Conservation (phyloP, 2,888 invertebrate genomes). For the Mythimna vitellina region DNA sequence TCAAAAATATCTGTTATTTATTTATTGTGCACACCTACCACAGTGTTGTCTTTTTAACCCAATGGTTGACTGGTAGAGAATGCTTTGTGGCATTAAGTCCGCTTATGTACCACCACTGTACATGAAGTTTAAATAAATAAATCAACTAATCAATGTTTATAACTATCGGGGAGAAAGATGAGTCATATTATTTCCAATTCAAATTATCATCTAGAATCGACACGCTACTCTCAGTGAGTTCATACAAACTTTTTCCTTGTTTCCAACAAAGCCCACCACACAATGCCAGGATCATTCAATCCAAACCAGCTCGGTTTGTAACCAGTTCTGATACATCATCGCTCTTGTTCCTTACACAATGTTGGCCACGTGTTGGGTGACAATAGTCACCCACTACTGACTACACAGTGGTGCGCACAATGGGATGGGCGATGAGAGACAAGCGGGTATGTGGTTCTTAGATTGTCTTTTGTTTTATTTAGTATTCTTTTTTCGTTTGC, state of each 20-base stretch:
- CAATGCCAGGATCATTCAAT: constrained; percentile 58
- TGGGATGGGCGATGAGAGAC: constrained; percentile 18
- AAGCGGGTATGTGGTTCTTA: constrained; percentile 18
- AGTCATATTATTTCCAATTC: not conserved
- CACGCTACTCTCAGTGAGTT: not conserved
- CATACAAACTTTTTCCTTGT: constrained; percentile 6
- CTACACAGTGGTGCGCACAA: constrained; percentile 38
- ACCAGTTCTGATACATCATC: constrained; percentile 59
- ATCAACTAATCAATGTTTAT: no score
- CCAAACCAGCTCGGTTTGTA: constrained; percentile 44
- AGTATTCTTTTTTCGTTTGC: not conserved
- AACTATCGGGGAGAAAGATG: not conserved
- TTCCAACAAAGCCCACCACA: constrained; percentile 9
- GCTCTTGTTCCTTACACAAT: constrained; percentile 53
- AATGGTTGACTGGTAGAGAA: no score
- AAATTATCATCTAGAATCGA: not conserved
- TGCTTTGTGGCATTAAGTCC: no score
- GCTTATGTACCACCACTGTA: no score
- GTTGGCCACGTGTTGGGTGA: constrained; percentile 60
- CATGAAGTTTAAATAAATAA: no score
- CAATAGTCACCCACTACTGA: constrained; percentile 66
- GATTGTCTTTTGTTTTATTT: not conserved
- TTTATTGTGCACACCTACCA: no score
- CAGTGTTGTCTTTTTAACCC: no score
- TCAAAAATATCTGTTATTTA: no score